Evolutionary conservation across 2,888 invertebrate species (phyloP).

Genomic region (Listrodromus nycthemerus): DNA sequence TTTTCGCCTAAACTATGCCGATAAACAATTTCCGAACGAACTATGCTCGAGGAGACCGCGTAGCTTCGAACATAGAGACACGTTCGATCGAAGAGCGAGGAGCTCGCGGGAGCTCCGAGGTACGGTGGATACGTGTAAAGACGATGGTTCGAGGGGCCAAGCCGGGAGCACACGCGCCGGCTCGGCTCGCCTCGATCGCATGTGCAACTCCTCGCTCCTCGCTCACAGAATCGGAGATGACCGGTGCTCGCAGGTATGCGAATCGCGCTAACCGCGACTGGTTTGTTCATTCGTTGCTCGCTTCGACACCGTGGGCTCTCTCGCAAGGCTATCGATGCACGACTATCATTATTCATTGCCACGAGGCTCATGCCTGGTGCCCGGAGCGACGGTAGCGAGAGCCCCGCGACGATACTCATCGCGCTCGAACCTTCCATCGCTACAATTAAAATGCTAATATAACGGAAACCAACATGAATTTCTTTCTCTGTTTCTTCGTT

Average conservation of each 20-base stretch:
- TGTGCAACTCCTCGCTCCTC: conserved; percentile 57
- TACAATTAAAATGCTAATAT: no score
- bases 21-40: no score
- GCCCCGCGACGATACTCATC: conserved; percentile 30
- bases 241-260: conserved; percentile 71
- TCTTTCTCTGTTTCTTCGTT: no score
- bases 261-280: conserved; percentile 68
- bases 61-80: conserved; percentile 14
- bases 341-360: conserved; percentile 69
- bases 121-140: conserved; percentile 19
- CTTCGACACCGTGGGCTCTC: conserved; percentile 41
- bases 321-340: conserved; percentile 66
- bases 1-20: neutral
- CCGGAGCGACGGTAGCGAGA: conserved; percentile 39
- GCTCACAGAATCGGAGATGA: conserved; percentile 71
- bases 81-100: conserved; percentile 3
- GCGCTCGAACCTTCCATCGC: neutral
- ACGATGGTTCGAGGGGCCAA: conserved; percentile 55
- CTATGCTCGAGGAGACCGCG: no score
- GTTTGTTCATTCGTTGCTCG: conserved; percentile 69
- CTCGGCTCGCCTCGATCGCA: conserved; percentile 64
- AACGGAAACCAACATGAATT: no score
- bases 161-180: conserved; percentile 75
- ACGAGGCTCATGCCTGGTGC: conserved; percentile 51
- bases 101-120: neutral